phyloP scores from a whole-genome alignment of 2,113 vertebrate species.

The Pelusios castaneus region DNA sequence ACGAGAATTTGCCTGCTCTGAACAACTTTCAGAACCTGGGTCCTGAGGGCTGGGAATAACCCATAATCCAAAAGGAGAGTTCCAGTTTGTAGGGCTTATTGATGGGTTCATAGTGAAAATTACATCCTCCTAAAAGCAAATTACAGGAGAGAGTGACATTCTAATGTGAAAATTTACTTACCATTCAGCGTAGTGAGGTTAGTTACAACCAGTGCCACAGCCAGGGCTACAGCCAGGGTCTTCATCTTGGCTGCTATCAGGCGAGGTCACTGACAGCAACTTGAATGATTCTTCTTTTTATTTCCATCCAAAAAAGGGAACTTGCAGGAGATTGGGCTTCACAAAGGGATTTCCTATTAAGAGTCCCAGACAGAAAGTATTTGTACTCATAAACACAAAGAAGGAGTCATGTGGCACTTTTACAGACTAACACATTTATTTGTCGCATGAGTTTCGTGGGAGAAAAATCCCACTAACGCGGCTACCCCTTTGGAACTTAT shows the following conservation, averaged over 20 bases:
- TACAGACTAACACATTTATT: too few relatives aligned
- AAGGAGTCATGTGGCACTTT: too few relatives aligned
- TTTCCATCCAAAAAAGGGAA: neutral
- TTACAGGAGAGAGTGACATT: neutral
- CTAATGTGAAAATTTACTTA: constrained; percentile 4
- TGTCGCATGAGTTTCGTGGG: too few relatives aligned
- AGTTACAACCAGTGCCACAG: constrained; percentile 36
- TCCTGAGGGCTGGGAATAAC: neutral
- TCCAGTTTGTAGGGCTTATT: neutral
- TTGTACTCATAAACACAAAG: too few relatives aligned
- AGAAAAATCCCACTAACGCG: too few relatives aligned
- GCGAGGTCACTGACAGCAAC: accelerated
- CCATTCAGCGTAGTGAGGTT: accelerated
- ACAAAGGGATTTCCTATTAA: neutral
- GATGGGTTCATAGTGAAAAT: neutral
- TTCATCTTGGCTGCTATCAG: neutral
- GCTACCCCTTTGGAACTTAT: too few relatives aligned
- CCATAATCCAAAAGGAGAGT: neutral
- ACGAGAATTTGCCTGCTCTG: neutral
- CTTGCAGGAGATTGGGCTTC: neutral
- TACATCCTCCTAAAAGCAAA: neutral
- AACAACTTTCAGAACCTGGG: neutral
- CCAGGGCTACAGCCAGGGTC: neutral
- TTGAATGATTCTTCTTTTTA: neutral
- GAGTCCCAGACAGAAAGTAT: too few relatives aligned